phyloP scores from a whole-genome alignment of 1,140 invertebrate genomes.

The Macrotrachela quadricornifera region DNA sequence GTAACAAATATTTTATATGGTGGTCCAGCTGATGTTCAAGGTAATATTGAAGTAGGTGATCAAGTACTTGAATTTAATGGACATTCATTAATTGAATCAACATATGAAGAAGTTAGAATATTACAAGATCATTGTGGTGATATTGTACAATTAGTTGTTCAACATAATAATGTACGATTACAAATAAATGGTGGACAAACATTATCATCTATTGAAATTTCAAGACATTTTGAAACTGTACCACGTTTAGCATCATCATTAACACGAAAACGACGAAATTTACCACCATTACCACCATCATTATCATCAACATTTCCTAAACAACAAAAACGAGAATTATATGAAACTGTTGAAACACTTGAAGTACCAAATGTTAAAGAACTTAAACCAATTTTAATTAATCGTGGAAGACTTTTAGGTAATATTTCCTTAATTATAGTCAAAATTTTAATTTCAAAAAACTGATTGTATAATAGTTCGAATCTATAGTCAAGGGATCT shows the following conservation, averaged over 20 bases:
- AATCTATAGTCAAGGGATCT: too few relatives aligned
- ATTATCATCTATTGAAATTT: not conserved
- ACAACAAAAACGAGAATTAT: not conserved
- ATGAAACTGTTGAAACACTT: not conserved
- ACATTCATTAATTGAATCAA: constrained; percentile 58
- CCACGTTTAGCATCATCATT: constrained; percentile 1
- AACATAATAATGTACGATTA: not conserved
- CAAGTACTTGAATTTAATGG: constrained; percentile 54
- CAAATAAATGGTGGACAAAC: not conserved
- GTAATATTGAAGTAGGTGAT: constrained; percentile 16
- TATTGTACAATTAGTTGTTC: constrained; percentile 41
- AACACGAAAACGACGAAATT: not conserved
- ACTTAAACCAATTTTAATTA: constrained; percentile 7
- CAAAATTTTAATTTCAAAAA: too few relatives aligned
- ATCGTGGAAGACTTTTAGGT: not conserved
- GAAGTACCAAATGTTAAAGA: not conserved
- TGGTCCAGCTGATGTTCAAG: constrained; percentile 50
- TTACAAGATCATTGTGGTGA: constrained; percentile 62
- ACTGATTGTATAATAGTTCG: too few relatives aligned
- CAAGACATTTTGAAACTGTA: constrained; percentile 5
- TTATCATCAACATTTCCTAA: too few relatives aligned
- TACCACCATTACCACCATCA: constrained; percentile 4
- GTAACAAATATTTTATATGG: constrained; percentile 70
- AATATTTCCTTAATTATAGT: too few relatives aligned
- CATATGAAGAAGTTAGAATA: constrained; percentile 61